These are phyloP conservation scores for Eurypyga helias DNA, from an alignment of 2,113 vertebrate species.

Conservation along the genomic window DNA sequence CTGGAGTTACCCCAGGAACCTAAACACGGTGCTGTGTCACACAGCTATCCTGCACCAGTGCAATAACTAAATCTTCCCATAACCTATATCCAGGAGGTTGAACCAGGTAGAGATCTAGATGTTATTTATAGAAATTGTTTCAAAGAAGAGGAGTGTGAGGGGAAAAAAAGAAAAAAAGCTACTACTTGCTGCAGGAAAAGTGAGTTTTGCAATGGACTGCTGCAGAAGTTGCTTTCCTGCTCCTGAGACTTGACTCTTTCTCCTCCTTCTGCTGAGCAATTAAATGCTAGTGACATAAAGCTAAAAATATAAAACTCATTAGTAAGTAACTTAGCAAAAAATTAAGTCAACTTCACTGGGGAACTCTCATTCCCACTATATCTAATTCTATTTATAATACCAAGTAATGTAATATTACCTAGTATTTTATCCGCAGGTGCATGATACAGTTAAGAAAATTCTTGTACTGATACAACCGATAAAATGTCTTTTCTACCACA, in stretches of 20 bases:
- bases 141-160: neutral
- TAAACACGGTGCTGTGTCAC: accelerated
- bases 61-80: neutral
- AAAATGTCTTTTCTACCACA: neutral
- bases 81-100: neutral
- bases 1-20: neutral
- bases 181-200: neutral
- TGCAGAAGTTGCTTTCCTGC: neutral
- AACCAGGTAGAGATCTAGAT: neutral
- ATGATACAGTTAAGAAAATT: neutral
- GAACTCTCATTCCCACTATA: neutral
- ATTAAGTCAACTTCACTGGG: constrained; percentile 29
- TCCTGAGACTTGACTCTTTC: neutral
- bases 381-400: constrained; percentile 13
- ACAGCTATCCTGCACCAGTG: neutral
- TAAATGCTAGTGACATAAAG: neutral
- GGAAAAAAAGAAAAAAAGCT: neutral
- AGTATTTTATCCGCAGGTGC: neutral
- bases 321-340: constrained; percentile 37
- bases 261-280: constrained; percentile 30
- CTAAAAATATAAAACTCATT: constrained; percentile 64
- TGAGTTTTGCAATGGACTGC: neutral
- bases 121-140: constrained; percentile 16
- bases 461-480: neutral
- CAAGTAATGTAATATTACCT: neutral